Evolutionary conservation across 2,113 vertebrate genomes (phyloP).

Genomic region (Podocnemis expansa): DNA sequence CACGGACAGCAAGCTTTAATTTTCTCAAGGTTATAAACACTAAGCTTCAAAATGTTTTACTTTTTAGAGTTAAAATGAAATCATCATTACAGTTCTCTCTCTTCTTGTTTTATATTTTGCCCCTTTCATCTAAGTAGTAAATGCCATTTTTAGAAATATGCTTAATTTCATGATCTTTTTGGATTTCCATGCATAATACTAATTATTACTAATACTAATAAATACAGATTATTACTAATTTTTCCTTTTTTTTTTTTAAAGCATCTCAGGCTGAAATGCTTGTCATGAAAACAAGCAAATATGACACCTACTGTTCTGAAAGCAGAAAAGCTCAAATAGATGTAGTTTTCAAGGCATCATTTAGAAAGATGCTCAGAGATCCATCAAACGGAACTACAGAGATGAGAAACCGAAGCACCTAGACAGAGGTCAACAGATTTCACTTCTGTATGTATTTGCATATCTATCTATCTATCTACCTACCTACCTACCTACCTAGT

Average conservation of each 20-base stretch:
- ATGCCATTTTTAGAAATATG: background rate
- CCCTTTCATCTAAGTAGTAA: background rate
- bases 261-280: background rate
- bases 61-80: background rate
- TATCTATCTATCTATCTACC: too few species aligned
- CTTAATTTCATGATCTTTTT: background rate
- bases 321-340: background rate
- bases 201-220: too few species aligned
- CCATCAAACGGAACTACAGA: background rate
- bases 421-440: background rate
- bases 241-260: too few species aligned
- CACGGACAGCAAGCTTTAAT: background rate
- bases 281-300: background rate
- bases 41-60: background rate
- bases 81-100: background rate
- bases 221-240: too few species aligned
- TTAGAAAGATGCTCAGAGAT: background rate
- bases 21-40: background rate
- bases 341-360: background rate
- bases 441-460: background rate
- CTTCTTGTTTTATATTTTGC: background rate
- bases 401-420: background rate
- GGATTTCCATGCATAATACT: background rate
- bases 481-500: too few species aligned
- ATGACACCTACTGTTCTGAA: background rate